Conservation (phyloP, 2,888 invertebrate species). For the Tipula unca region DNA sequence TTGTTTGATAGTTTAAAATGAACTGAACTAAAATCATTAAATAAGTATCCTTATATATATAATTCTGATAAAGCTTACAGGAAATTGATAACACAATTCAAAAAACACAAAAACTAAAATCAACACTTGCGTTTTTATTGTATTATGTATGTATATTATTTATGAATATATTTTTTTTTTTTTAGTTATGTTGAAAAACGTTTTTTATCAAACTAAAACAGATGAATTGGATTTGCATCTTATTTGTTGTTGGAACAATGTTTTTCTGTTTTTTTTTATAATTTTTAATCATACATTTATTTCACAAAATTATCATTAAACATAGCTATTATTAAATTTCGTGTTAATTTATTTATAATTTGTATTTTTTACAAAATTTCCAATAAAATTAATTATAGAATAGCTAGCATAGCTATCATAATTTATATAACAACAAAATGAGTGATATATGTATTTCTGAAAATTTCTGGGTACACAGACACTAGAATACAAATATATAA, state of each 20-base stretch:
- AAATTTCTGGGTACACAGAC: background rate
- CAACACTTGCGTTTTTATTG: slow-evolving; percentile 16
- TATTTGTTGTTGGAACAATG: background rate
- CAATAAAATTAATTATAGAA: background rate
- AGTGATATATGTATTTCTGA: background rate
- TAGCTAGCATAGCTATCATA: background rate
- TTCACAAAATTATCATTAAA: background rate
- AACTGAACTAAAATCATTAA: slow-evolving; percentile 3
- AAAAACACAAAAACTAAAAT: slow-evolving; percentile 2
- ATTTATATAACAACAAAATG: background rate
- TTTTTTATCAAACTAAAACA: slow-evolving; percentile 14
- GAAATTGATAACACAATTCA: slow-evolving; percentile 14
- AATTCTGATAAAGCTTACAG: slow-evolving; percentile 17
- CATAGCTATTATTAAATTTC: background rate
- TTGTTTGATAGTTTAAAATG: background rate
- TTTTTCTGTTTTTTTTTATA: background rate
- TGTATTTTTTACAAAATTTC: background rate
- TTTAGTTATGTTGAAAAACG: background rate
- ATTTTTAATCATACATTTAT: background rate
- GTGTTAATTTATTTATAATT: background rate
- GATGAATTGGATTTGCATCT: slow-evolving; percentile 19
- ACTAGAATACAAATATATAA: too few species aligned
- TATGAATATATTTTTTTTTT: background rate
- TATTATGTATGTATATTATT: background rate
- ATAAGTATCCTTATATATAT: slow-evolving; percentile 16